Conservation (phyloP, 2,113 vertebrate species). For the Hippopotamus amphibius region DNA sequence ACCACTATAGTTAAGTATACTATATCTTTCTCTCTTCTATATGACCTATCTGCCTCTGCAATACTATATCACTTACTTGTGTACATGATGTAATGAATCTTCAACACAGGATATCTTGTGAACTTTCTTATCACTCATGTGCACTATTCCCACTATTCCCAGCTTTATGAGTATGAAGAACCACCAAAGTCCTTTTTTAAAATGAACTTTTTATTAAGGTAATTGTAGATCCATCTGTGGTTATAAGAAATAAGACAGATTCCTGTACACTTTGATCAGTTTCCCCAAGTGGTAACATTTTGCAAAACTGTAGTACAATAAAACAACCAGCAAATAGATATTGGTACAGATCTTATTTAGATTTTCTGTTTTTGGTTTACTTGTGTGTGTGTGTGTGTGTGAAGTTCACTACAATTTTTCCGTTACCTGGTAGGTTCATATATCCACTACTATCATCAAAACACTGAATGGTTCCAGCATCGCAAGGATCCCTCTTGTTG, state of each 20-base stretch:
- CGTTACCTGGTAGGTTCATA: background rate
- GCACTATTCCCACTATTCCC: background rate
- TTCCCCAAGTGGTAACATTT: background rate
- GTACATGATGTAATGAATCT: background rate
- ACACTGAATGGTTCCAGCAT: background rate
- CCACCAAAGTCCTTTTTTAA: background rate
- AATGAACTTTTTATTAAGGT: background rate
- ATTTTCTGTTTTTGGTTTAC: background rate
- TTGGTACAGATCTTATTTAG: background rate
- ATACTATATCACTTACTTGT: background rate
- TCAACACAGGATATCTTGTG: background rate
- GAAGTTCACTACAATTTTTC: background rate
- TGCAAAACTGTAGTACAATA: background rate
- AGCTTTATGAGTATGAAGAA: background rate
- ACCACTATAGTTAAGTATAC: background rate
- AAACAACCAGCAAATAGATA: background rate
- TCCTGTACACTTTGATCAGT: background rate
- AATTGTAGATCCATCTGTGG: background rate
- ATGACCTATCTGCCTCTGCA: background rate
- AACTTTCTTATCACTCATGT: background rate
- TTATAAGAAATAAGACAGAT: background rate
- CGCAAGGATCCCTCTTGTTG: background rate
- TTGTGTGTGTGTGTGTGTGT: background rate
- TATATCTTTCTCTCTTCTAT: background rate
- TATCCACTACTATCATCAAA: background rate